A percentile compares a stretch with the other conserved stretches of the same genome.
These are phyloP conservation scores for Sipunculus nudus DNA, from an alignment of 2,888 invertebrate genomes.

Conservation along the genomic window DNA sequence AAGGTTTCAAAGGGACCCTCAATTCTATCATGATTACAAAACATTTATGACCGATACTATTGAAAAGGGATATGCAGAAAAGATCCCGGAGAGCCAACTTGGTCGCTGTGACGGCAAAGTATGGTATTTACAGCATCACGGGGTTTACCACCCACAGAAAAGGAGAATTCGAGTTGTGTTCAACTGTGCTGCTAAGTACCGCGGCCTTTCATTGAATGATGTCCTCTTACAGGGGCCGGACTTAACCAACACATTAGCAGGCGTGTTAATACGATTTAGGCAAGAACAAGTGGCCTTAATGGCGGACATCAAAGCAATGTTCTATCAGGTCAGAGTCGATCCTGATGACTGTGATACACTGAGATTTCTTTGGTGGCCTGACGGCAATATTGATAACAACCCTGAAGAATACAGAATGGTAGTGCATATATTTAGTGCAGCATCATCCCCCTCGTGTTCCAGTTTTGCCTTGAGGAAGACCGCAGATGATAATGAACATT, in stretches of 20 bases:
- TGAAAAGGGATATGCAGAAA: not conserved
- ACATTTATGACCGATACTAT: too few relatives aligned
- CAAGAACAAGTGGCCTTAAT: not conserved
- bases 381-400: not conserved
- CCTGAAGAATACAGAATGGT: slow-evolving; percentile 1
- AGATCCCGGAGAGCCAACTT: not conserved
- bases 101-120: not conserved
- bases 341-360: not conserved
- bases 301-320: not conserved
- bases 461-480: slow-evolving; percentile 12
- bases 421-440: not conserved
- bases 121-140: slow-evolving; percentile 3
- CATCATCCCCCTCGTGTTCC: not conserved
- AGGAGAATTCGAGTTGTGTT: not conserved
- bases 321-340: not conserved
- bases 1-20: not conserved
- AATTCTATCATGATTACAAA: not conserved
- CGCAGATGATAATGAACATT: not conserved
- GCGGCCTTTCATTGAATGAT: not conserved
- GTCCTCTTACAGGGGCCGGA: not conserved
- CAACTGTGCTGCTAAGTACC: not conserved
- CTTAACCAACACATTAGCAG: not conserved
- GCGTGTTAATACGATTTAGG: not conserved
- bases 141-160: not conserved
- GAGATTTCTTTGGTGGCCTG: slow-evolving; percentile 1